Evolutionary conservation across 2,888 invertebrate genomes (phyloP), one percentile per base, ranked within the genome.

Genomic region (Omphaloscelis lunosa): DNA sequence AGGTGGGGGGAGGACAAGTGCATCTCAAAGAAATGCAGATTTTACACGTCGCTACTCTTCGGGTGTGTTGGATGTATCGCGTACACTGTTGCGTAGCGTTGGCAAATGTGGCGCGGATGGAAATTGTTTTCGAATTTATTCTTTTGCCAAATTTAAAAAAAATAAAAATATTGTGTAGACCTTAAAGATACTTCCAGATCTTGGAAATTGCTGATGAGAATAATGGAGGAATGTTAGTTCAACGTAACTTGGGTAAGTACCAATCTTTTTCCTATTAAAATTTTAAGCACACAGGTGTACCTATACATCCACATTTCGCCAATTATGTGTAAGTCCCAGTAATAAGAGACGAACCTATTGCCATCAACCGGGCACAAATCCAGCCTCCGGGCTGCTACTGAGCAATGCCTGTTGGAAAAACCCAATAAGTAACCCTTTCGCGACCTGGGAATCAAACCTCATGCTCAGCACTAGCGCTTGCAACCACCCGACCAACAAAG

Each of bases 11-110:
- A 91, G 92, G 93, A 96, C 96, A 96, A 96, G 96, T 96, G 96
- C 96, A 96, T 96, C 96, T 96, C 96, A 96, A 96, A 96, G 96
- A 96, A 96, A 96, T 96, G 96, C 96, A 96, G 96, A 96, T 96
- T 96, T 96, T 96, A 96, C 96, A 96, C 96, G 96, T 96, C 96
- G 96, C 96, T 96, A 95, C 96, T 95, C 96, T 95, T 95, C 93
- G 95, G 94, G 94, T 91, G 95, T 93, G 93, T 91, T 91, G 94
- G 92, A 93, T 94, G 95, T 95, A 95, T 95, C 94, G 95, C 89
- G 91, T 68, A 87, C 75, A 81, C 85, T 86, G 82, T 70, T 77
- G 75, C 8, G 93, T 92, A 94, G 77, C 75, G 93, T 90, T 72
- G 20, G 92, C 90, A 93, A 62, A 88, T 82, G 69, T 67, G 80